These are phyloP conservation scores for Drosophila rufa DNA, from an alignment of 1,140 invertebrate genomes.

Conservation along the genomic window DNA sequence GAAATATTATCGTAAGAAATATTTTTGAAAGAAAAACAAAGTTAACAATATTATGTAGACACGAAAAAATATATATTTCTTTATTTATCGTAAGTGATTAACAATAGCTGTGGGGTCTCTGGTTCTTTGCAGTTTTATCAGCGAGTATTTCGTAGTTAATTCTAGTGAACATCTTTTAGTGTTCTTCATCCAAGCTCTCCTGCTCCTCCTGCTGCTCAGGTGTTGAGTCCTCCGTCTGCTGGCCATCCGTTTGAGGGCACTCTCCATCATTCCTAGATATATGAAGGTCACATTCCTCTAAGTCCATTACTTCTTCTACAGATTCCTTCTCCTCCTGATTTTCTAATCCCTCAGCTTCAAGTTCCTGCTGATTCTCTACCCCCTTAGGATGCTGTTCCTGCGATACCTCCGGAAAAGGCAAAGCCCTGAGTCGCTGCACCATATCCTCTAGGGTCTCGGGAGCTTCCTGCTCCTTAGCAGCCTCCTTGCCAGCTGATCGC, in stretches of 20 bases:
- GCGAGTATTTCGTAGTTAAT: slow-evolving; percentile 52
- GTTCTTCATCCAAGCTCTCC: neutral
- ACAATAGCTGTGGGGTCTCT: slow-evolving; percentile 14
- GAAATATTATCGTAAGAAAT: neutral
- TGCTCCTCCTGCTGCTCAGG: neutral
- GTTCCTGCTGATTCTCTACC: no score
- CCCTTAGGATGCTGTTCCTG: neutral
- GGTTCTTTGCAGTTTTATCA: slow-evolving; percentile 39
- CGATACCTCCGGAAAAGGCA: slow-evolving; percentile 58
- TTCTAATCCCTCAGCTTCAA: no score
- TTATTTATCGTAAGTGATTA: slow-evolving; percentile 20
- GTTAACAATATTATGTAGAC: neutral
- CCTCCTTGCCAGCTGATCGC: slow-evolving; percentile 26
- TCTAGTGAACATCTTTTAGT: slow-evolving; percentile 65
- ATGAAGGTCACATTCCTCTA: neutral
- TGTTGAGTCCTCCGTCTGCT: neutral
- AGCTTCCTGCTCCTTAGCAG: neutral
- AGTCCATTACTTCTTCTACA: neutral
- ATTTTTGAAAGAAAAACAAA: neutral
- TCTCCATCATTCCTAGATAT: neutral
- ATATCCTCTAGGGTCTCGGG: slow-evolving; percentile 73
- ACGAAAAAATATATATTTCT: slow-evolving; percentile 7
- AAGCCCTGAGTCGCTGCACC: slow-evolving; percentile 64
- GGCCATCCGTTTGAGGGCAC: neutral
- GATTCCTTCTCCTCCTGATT: neutral